Percentiles rank a stretch among this genome's conserved stretches.
Conservation (phyloP, 1,140 invertebrate genomes). For the Streblospio benedicti region DNA sequence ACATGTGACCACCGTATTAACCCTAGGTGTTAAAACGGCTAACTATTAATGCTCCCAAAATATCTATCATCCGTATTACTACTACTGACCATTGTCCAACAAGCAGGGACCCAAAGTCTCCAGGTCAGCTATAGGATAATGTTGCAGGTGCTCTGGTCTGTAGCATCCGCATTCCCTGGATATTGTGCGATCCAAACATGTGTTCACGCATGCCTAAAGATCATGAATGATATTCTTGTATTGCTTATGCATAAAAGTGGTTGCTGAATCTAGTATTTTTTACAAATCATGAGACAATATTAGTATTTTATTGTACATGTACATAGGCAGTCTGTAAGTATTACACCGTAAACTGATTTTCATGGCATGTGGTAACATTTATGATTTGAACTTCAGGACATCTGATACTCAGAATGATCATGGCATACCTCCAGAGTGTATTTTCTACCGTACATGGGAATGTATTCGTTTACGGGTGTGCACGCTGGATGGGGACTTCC, state of each 20-base stretch:
- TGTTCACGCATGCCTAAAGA: neutral
- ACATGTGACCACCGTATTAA: too few relatives aligned
- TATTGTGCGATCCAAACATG: neutral
- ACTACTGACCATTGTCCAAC: too few relatives aligned
- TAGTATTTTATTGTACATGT: neutral
- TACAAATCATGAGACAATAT: neutral
- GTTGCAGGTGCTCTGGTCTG: too few relatives aligned
- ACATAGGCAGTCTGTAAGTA: too few relatives aligned
- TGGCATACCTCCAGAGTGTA: neutral
- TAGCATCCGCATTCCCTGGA: neutral
- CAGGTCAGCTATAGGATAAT: too few relatives aligned
- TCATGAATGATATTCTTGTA: neutral
- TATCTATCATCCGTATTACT: too few relatives aligned
- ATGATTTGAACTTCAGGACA: neutral
- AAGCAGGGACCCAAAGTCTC: too few relatives aligned
- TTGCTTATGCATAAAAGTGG: neutral
- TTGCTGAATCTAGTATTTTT: neutral
- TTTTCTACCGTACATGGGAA: neutral
- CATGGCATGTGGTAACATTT: neutral
- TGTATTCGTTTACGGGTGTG: neutral
- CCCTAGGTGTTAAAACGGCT: too few relatives aligned
- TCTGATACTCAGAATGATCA: neutral
- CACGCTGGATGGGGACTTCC: neutral
- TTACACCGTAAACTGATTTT: neutral
- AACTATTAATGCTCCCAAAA: too few relatives aligned